These are phyloP conservation scores for Ommatoiulus sabulosus DNA, from an alignment of 2,888 invertebrate species.

Conservation along the genomic window DNA sequence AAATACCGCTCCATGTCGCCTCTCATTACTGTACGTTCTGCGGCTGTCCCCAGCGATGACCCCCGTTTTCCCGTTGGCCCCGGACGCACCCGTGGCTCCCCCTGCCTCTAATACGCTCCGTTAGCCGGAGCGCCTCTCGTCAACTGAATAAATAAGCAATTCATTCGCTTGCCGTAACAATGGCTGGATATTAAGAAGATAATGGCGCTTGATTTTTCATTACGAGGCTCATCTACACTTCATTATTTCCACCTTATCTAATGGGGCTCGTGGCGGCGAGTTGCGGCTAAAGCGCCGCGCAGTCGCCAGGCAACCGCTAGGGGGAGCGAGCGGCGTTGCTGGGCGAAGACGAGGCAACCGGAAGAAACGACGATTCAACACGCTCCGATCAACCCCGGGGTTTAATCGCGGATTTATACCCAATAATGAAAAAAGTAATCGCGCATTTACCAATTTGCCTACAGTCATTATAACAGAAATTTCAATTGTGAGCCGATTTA, in stretches of 20 bases:
- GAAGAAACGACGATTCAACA: too few relatives aligned
- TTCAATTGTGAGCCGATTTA: too few relatives aligned
- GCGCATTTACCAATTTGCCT: too few relatives aligned
- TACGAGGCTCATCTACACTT: conserved; percentile 58
- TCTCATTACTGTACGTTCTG: background rate
- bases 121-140: conserved; percentile 42
- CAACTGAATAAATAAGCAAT: conserved; percentile 58
- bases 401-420: too few relatives aligned
- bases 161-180: conserved; percentile 59
- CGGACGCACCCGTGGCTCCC: conserved; percentile 23
- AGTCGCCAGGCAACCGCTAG: conserved; percentile 44
- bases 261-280: conserved; percentile 56
- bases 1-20: too few relatives aligned
- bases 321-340: conserved; percentile 38
- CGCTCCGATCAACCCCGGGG: too few relatives aligned
- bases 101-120: background rate
- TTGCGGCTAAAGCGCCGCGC: conserved; percentile 41
- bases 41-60: background rate
- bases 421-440: too few relatives aligned
- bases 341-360: background rate
- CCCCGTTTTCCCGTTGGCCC: background rate
- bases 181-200: conserved; percentile 57
- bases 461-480: too few relatives aligned
- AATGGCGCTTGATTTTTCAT: conserved; percentile 56
- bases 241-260: conserved; percentile 58